A percentile compares a stretch with the other conserved stretches of the same genome.
Evolutionary conservation across 2,113 vertebrate genomes (phyloP).

Genomic region (Urocolius indicus): DNA sequence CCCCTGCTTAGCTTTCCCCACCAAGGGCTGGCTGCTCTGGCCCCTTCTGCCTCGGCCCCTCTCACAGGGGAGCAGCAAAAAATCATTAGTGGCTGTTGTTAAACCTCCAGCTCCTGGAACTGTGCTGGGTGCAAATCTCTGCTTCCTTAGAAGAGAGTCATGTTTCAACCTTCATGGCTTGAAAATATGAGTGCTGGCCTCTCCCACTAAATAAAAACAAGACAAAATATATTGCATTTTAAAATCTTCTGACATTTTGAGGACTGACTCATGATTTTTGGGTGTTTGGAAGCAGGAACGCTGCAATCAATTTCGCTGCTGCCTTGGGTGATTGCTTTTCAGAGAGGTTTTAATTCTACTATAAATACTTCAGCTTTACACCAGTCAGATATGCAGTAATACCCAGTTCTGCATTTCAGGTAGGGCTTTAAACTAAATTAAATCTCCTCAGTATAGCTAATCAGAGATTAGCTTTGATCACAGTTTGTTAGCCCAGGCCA

Average conservation of each 20-base stretch:
- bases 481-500: conserved; percentile 39
- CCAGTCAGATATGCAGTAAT: neutral
- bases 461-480: conserved; percentile 65
- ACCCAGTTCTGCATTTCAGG: conserved; percentile 59
- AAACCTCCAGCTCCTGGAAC: neutral
- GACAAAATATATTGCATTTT: neutral
- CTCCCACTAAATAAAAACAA: neutral
- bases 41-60: fast-evolving
- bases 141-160: neutral
- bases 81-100: neutral
- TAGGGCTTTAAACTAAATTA: conserved; percentile 46
- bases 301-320: neutral
- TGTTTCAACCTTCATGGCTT: neutral
- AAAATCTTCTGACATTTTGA: neutral
- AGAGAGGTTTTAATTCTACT: conserved; percentile 42
- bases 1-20: fast-evolving
- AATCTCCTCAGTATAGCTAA: conserved; percentile 59
- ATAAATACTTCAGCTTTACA: conserved; percentile 40
- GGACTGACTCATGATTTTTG: neutral
- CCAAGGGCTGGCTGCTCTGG: neutral
- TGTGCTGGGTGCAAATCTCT: neutral
- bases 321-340: conserved; percentile 41
- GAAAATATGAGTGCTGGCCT: neutral
- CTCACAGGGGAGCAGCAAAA: neutral
- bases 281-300: neutral